Evolutionary conservation across 2,888 invertebrate genomes (phyloP).

Genomic region (Monoplex corrugatus): DNA sequence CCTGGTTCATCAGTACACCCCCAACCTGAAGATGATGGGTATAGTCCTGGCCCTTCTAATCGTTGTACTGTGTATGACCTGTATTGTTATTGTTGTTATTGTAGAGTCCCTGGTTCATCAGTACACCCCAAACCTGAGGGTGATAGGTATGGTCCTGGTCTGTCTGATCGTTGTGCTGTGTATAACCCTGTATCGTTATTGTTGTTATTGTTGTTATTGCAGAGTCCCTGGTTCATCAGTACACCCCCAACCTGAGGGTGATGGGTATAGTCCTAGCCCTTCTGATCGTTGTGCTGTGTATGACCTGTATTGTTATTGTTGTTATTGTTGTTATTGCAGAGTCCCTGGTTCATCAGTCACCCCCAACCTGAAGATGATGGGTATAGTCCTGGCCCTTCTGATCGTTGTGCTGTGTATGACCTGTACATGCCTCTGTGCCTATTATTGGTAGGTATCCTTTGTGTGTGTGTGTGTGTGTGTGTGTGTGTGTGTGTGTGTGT

Average conservation of each 20-base stretch:
- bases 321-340: background rate
- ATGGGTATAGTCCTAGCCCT: background rate
- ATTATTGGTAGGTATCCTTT: constrained; percentile 15
- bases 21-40: constrained; percentile 13
- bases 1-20: constrained; percentile 8
- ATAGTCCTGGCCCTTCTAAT: background rate
- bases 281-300: background rate
- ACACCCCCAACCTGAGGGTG: constrained; percentile 2
- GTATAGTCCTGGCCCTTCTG: background rate
- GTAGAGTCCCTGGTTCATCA: background rate
- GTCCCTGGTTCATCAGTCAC: constrained; percentile 22
- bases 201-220: background rate
- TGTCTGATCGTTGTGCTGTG: no score
- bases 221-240: constrained; percentile 34
- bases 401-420: background rate
- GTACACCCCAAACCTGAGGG: background rate
- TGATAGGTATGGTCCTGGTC: no score
- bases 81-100: no score
- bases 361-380: constrained; percentile 21
- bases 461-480: background rate
- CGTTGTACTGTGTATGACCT: background rate
- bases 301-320: constrained; percentile 5
- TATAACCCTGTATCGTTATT: no score
- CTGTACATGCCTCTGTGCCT: constrained; percentile 13
- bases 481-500: background rate